Percentiles rank a stretch among this genome's conserved stretches.
Evolutionary conservation across 2,888 invertebrate genomes (phyloP).

Genomic region (Diplazon laetatorius): DNA sequence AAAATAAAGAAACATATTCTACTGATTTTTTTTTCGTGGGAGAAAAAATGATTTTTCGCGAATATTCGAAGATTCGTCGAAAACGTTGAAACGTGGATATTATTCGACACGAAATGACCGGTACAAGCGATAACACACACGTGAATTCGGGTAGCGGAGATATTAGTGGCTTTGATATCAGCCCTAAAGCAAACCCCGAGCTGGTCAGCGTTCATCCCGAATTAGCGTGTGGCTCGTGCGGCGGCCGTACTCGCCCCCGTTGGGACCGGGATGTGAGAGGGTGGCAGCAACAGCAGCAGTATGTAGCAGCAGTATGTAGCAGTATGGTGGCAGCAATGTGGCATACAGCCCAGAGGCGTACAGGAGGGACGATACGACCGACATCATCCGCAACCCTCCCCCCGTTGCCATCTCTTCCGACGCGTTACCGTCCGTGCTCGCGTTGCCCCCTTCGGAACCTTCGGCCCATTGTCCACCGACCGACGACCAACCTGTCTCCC

Average conservation of each 20-base stretch:
- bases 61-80: too few relatives aligned
- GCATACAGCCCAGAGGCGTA: conserved; percentile 16
- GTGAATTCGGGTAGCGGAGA: conserved; percentile 28
- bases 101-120: not conserved
- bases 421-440: conserved; percentile 18
- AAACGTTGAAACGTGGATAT: too few relatives aligned
- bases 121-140: conserved; percentile 14
- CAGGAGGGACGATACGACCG: conserved; percentile 44
- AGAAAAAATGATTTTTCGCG: too few relatives aligned
- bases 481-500: too few relatives aligned
- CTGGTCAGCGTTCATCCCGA: conserved; percentile 46
- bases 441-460: too few relatives aligned
- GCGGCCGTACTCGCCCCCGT: too few relatives aligned
- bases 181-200: conserved; percentile 41
- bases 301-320: too few relatives aligned
- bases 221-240: conserved; percentile 55
- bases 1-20: too few relatives aligned
- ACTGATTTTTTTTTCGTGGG: too few relatives aligned
- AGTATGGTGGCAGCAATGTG: not conserved
- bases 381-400: conserved; percentile 32
- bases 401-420: conserved; percentile 51
- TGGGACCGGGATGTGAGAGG: conserved; percentile 38
- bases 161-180: conserved; percentile 59
- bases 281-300: not conserved
- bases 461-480: too few relatives aligned